phyloP scores from a whole-genome alignment of 2,888 invertebrate species.

The Bedellia somnulentella region DNA sequence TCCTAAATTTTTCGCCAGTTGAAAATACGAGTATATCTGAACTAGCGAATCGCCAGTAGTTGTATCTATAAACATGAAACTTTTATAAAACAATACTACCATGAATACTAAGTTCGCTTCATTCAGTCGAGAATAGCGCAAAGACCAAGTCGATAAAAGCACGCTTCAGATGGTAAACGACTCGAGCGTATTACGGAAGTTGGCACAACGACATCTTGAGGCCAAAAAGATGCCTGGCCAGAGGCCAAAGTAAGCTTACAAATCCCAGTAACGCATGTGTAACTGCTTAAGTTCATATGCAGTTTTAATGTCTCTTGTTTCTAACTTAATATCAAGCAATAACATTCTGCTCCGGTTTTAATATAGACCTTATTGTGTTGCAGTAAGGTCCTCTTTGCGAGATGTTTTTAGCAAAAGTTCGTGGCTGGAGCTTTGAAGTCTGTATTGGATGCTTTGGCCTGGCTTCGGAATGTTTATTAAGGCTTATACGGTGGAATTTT shows the following conservation, averaged over 20 bases:
- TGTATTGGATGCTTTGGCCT: neutral
- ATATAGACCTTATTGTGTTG: neutral
- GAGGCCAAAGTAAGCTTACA: conserved; percentile 28
- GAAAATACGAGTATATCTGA: too few relatives aligned
- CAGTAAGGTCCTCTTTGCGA: neutral
- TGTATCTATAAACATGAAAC: too few relatives aligned
- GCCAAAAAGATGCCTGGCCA: conserved; percentile 55
- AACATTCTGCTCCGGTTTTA: conserved; percentile 16
- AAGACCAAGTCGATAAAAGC: too few relatives aligned
- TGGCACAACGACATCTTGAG: conserved; percentile 47
- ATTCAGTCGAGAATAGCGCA: too few relatives aligned
- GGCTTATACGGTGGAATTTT: too few relatives aligned
- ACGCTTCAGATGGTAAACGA: too few relatives aligned
- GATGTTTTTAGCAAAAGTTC: neutral
- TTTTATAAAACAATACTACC: too few relatives aligned
- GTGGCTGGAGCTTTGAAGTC: neutral
- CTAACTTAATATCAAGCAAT: conserved; percentile 51
- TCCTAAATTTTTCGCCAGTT: too few relatives aligned
- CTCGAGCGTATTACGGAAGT: conserved; percentile 35
- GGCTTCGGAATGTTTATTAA: conserved; percentile 3
- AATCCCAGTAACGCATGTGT: too few relatives aligned
- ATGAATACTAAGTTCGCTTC: too few relatives aligned
- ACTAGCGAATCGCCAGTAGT: too few relatives aligned
- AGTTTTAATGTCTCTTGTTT: conserved; percentile 47
- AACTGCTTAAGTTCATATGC: conserved; percentile 36